Evolutionary conservation across 2,888 invertebrate species (phyloP).

Genomic region (Agrochola litura): DNA sequence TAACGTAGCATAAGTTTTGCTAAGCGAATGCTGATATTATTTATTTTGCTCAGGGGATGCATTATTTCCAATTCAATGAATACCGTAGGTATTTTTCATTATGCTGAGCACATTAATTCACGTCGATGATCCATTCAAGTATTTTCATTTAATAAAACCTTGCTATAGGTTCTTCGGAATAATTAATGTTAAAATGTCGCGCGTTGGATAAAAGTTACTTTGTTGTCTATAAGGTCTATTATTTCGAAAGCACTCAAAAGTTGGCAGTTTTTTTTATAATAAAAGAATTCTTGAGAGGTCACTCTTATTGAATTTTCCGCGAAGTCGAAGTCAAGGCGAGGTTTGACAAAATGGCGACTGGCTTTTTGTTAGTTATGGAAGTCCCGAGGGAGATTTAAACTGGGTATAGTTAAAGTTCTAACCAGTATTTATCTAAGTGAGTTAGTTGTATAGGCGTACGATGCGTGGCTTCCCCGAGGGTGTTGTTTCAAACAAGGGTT

Average conservation of each 20-base stretch:
- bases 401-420: constrained; percentile 49
- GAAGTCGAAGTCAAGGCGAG: constrained; percentile 10
- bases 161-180: constrained; percentile 1
- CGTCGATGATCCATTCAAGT: constrained; percentile 6
- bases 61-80: constrained; percentile 14
- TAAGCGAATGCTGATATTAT: constrained; percentile 35
- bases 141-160: constrained; percentile 6
- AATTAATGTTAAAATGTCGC: constrained; percentile 24
- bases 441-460: constrained; percentile 41
- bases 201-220: constrained; percentile 26
- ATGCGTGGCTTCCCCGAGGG: constrained; percentile 27
- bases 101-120: constrained; percentile 25
- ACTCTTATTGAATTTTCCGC: constrained; percentile 44
- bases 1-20: constrained; percentile 41
- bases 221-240: constrained; percentile 20
- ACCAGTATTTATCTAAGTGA: constrained; percentile 52
- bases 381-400: constrained; percentile 22
- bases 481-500: constrained; percentile 43
- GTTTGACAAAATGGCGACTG: constrained; percentile 22
- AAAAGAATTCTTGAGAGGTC: constrained; percentile 26
- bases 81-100: constrained; percentile 4
- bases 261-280: constrained; percentile 23
- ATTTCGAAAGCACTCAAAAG: constrained; percentile 34
- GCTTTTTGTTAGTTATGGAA: constrained; percentile 39
- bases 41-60: constrained; percentile 27